A percentile compares a stretch with the other conserved stretches of the same genome.
Conservation (phyloP, 1,140 invertebrate species). For the Heliconius hewitsoni region DNA sequence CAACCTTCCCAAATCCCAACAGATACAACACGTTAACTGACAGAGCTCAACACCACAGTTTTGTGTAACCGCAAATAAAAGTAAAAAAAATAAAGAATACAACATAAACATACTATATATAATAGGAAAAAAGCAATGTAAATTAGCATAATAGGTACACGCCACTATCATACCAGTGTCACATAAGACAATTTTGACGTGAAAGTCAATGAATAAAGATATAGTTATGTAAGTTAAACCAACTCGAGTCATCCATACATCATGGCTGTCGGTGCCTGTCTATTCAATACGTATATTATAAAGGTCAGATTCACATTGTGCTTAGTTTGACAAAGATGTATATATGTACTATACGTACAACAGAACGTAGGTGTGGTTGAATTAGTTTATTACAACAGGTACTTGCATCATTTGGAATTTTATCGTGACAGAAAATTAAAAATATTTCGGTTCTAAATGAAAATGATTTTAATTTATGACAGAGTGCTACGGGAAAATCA, state of each 20-base stretch:
- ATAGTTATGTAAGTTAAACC: background rate
- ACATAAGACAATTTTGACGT: constrained; percentile 15
- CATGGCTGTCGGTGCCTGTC: background rate
- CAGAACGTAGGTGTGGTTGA: background rate
- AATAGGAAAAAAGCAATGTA: background rate
- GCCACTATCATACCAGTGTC: background rate
- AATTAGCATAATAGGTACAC: background rate
- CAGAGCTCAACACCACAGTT: background rate
- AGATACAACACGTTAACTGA: background rate
- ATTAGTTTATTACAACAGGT: background rate
- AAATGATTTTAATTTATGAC: too few species aligned
- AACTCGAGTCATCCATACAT: background rate
- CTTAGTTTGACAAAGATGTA: background rate
- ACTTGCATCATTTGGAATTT: background rate
- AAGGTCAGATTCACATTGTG: background rate
- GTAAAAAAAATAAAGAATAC: background rate
- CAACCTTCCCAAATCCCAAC: background rate
- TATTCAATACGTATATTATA: background rate
- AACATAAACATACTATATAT: background rate
- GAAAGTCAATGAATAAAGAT: constrained; percentile 29
- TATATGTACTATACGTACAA: too few species aligned
- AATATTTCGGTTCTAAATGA: too few species aligned
- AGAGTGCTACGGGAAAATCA: too few species aligned
- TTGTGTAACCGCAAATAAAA: background rate
- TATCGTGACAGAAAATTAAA: too few species aligned